phyloP scores from a whole-genome alignment of 2,797 vertebrate genomes.

The Gastrophryne carolinensis region DNA sequence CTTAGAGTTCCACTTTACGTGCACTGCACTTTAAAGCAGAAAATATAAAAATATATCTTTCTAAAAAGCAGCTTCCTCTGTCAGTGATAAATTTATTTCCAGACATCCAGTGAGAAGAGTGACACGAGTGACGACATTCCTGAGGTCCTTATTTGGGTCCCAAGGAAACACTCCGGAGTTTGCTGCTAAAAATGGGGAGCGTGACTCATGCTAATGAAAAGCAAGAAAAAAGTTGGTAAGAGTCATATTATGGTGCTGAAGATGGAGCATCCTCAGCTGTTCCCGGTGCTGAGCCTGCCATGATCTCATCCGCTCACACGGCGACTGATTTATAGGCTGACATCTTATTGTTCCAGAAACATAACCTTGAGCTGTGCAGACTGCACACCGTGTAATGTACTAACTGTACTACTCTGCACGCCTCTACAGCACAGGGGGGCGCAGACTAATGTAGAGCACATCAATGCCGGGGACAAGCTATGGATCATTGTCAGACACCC shows the following conservation, averaged over 20 bases:
- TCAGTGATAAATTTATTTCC: not conserved
- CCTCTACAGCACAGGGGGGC: not conserved
- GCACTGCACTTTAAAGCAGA: not conserved
- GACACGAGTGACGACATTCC: not conserved
- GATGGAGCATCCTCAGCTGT: constrained; percentile 31
- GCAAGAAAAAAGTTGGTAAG: not conserved
- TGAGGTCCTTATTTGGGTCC: not conserved
- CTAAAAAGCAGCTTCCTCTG: not conserved
- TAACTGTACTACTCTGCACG: constrained; percentile 59
- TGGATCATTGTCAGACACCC: too few species aligned
- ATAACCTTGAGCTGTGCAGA: constrained; percentile 66
- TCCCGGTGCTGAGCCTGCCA: constrained; percentile 41
- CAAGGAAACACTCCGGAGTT: not conserved
- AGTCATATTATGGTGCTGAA: not conserved
- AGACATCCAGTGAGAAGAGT: not conserved
- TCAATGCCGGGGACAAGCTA: too few species aligned
- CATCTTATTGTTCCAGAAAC: constrained; percentile 61
- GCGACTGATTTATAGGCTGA: constrained; percentile 63
- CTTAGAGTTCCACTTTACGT: not conserved
- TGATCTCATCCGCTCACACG: constrained; percentile 45
- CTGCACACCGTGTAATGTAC: constrained; percentile 61
- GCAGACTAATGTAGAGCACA: too few species aligned
- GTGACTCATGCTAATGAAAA: constrained; percentile 5
- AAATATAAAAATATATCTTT: not conserved
- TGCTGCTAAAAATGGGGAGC: constrained; percentile 1